A percentile compares a stretch with the other conserved stretches of the same genome.
phyloP scores from a whole-genome alignment of 2,797 vertebrate genomes.

The Hippopotamyrus pictus region DNA sequence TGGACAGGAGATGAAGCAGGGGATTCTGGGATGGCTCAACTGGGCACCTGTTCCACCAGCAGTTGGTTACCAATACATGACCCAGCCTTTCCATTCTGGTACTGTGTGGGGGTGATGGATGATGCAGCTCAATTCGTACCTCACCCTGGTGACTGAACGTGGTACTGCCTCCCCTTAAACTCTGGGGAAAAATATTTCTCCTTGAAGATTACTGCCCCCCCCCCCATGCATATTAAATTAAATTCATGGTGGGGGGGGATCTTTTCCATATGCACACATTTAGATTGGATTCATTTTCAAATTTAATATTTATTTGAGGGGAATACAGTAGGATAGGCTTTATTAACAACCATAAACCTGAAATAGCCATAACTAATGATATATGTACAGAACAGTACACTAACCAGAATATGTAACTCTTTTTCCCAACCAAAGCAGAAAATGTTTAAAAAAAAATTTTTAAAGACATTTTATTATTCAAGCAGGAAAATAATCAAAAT shows the following conservation, averaged over 20 bases:
- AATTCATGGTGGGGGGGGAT: neutral
- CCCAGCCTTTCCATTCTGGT: neutral
- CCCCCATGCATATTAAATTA: neutral
- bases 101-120: neutral
- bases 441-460: neutral
- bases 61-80: neutral
- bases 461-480: neutral
- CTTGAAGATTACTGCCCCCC: neutral
- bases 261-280: neutral
- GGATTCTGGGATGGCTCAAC: neutral
- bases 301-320: neutral
- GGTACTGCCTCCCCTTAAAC: neutral
- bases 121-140: neutral
- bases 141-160: neutral
- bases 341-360: neutral
- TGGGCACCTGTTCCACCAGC: neutral
- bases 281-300: neutral
- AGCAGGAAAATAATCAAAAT: neutral
- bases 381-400: constrained; percentile 5
- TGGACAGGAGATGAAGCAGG: neutral
- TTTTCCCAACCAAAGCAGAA: constrained; percentile 16
- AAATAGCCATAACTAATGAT: neutral
- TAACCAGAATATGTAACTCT: neutral
- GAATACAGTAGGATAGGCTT: neutral
- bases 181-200: neutral